phyloP scores from a whole-genome alignment of 1,140 invertebrate genomes.

The Diorhabda carinulata region DNA sequence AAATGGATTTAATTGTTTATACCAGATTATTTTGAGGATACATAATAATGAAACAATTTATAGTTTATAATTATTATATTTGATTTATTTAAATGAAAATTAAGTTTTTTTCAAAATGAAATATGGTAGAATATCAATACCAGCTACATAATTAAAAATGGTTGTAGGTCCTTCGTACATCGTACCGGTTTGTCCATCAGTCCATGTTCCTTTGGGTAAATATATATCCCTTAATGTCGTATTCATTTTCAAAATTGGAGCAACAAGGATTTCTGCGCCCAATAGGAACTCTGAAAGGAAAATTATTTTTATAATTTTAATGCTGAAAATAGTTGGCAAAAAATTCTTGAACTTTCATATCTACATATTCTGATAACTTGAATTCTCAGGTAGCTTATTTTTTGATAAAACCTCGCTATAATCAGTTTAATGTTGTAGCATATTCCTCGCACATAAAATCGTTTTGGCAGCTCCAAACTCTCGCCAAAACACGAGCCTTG shows the following conservation, averaged over 20 bases:
- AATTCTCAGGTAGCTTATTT: no score
- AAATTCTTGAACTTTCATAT: background rate
- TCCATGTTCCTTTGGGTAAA: slow-evolving; percentile 69
- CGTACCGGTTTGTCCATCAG: slow-evolving; percentile 50
- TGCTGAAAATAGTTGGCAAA: background rate
- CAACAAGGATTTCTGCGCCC: slow-evolving; percentile 75
- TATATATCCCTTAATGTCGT: slow-evolving; percentile 68
- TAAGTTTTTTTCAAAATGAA: slow-evolving; percentile 48
- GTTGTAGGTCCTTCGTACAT: slow-evolving; percentile 59
- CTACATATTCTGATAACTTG: no score
- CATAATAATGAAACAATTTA: no score
- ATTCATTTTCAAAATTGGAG: slow-evolving; percentile 72
- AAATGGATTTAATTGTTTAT: no score
- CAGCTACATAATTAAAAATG: slow-evolving; percentile 62
- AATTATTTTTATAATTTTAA: background rate
- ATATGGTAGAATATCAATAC: slow-evolving; percentile 63
- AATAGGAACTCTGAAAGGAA: slow-evolving; percentile 71
- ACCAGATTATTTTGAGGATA: no score
- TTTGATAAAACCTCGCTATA: background rate
- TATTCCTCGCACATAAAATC: no score
- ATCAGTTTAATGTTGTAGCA: background rate
- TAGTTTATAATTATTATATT: no score
- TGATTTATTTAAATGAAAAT: background rate
- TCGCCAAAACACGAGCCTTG: no score
- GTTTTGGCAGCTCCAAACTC: no score